Evolutionary conservation across 2,888 invertebrate genomes (phyloP), one percentile per base, ranked within the genome.

Genomic region (Ditula angustiorana): DNA sequence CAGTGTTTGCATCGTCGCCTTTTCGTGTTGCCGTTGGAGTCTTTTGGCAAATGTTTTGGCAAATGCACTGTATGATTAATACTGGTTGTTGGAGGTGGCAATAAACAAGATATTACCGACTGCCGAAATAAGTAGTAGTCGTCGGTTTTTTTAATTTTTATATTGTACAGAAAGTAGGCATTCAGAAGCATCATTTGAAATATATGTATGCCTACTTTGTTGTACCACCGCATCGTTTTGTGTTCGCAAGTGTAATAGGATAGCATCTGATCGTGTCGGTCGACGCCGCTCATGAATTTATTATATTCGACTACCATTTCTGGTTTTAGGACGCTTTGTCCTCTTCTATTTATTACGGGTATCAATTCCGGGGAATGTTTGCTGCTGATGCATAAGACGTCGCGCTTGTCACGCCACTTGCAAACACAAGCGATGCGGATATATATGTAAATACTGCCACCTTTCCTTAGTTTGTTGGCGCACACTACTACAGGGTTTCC

Each of bases 191-290:
- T 62, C 57, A 66, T 64, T 49, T 67, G 67, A 28, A 64, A 55
- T 49, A 63, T 58, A 52, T 66, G 63, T 47, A 63, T 63, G 63
- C 58, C 49, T 37, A 63, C 63, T 64, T 67, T 64, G n/a, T 60
- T 59, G 24, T 64, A 60, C 67, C 64, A 67, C 24, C 64, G 59
- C 59, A 64, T 60, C 1, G 44, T 19, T 59, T 56, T 67, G n/a
- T 37, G 49, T 30, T 64, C 55, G 4, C 63, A 58, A 7, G 49
- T 49, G 8, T 49, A 49, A 13, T 49, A 49, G 7, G 28, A 26
- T 11, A 49, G 13, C 49, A 49, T 49, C 16, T 28, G 16, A 26
- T 49, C 49, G n/a, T n/a, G n/a, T n/a, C n/a, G n/a, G n/a, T n/a
- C n/a, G n/a, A n/a, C n/a, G n/a, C n/a, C n/a, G n/a, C n/a, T n/a